Evolutionary conservation across 2,113 vertebrate genomes (phyloP).

Genomic region (Myotis yumanensis): DNA sequence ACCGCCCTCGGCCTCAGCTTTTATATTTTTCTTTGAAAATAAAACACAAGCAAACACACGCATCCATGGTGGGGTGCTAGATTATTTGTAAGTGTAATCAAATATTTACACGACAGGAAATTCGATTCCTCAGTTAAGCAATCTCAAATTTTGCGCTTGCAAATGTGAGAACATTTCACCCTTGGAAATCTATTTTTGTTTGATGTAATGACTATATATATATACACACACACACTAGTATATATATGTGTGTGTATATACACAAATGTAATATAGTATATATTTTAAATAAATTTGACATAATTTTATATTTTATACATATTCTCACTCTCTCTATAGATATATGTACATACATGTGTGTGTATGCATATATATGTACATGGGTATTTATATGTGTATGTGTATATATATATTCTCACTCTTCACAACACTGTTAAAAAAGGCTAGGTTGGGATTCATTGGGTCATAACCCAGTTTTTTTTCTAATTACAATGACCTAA

Average conservation of each 20-base stretch:
- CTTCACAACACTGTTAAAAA: background rate
- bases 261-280: background rate
- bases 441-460: slow-evolving; percentile 4
- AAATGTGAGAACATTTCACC: slow-evolving; percentile 32
- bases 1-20: background rate
- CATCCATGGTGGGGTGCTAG: background rate
- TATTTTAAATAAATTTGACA: background rate
- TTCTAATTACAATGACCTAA: slow-evolving; percentile 32
- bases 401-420: background rate
- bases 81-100: slow-evolving; percentile 38
- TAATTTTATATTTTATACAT: background rate
- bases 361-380: no score
- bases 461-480: background rate
- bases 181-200: slow-evolving; percentile 38
- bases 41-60: background rate
- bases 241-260: background rate
- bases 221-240: background rate
- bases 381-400: no score
- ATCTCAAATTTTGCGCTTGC: background rate
- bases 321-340: no score
- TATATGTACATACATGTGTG: background rate
- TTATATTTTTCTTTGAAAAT: background rate
- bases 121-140: slow-evolving; percentile 28
- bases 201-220: background rate
- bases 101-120: slow-evolving; percentile 48